These are phyloP conservation scores for Melipona bicolor DNA, from an alignment of 2,888 invertebrate genomes.

Conservation along the genomic window DNA sequence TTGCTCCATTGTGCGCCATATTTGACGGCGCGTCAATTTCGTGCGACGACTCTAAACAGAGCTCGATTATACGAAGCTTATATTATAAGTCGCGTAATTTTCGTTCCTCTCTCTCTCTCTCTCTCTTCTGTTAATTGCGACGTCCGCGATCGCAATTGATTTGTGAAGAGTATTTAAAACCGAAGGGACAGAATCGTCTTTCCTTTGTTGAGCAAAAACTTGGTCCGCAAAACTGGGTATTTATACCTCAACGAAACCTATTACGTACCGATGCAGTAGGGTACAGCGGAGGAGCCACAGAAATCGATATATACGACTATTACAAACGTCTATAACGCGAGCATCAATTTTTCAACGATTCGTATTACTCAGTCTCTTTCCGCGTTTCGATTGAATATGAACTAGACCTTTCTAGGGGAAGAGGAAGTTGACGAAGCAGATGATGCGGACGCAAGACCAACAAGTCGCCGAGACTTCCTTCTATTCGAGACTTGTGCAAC, in stretches of 20 bases:
- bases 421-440: background rate
- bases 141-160: background rate
- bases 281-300: background rate
- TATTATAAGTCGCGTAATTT: background rate
- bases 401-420: no score
- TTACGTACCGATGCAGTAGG: background rate
- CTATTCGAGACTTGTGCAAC: constrained; percentile 7
- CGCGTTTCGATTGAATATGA: constrained; percentile 3
- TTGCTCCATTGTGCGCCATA: constrained; percentile 29
- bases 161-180: background rate
- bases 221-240: no score
- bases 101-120: background rate
- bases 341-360: constrained; percentile 46
- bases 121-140: background rate
- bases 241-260: background rate
- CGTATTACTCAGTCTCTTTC: constrained; percentile 40
- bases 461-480: background rate
- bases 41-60: background rate
- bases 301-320: constrained; percentile 36
- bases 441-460: background rate
- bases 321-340: constrained; percentile 12
- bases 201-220: background rate
- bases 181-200: background rate
- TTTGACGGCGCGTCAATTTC: constrained; percentile 1
- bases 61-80: background rate